Conservation (phyloP, 2,797 vertebrate genomes). For the Selene dorsalis region DNA sequence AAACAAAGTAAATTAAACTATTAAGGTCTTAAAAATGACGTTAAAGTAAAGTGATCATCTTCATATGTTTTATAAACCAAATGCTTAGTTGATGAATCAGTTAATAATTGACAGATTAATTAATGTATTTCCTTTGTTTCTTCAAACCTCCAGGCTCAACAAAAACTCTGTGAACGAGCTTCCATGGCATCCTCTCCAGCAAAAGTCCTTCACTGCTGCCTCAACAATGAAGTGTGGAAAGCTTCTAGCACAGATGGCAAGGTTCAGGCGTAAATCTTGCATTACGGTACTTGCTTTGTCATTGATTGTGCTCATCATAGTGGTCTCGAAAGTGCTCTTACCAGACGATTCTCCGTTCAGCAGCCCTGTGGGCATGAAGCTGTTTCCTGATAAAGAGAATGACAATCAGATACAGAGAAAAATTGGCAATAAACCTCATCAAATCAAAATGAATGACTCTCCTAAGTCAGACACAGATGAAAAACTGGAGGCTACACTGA, state of each 20-base stretch:
- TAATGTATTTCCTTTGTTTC: slow-evolving; percentile 21
- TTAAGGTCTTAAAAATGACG: too few relatives aligned
- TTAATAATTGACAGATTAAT: neutral
- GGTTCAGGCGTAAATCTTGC: slow-evolving; percentile 92
- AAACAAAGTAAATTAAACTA: too few relatives aligned
- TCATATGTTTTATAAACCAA: neutral
- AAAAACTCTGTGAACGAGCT: neutral
- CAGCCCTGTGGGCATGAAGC: slow-evolving; percentile 82
- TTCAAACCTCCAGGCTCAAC: slow-evolving; percentile 43
- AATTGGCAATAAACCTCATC: slow-evolving; percentile 54
- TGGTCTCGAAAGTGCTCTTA: slow-evolving; percentile 89
- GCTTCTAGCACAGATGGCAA: slow-evolving; percentile 82
- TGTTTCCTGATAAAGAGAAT: slow-evolving; percentile 79
- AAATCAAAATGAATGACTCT: slow-evolving; percentile 52
- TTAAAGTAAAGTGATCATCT: neutral
- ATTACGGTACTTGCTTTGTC: slow-evolving; percentile 86
- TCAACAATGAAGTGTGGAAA: slow-evolving; percentile 64
- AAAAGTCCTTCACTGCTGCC: slow-evolving; percentile 13
- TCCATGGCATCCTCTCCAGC: slow-evolving; percentile 25
- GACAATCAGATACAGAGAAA: slow-evolving; percentile 55
- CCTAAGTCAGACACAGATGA: slow-evolving; percentile 54
- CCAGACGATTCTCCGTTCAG: slow-evolving; percentile 86
- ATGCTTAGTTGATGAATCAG: neutral
- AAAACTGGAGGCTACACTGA: slow-evolving; percentile 73
- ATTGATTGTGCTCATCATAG: slow-evolving; percentile 88